Evolutionary conservation across 2,113 vertebrate species (phyloP), one percentile per base, ranked within the genome.

Genomic region (Saguinus midas): DNA sequence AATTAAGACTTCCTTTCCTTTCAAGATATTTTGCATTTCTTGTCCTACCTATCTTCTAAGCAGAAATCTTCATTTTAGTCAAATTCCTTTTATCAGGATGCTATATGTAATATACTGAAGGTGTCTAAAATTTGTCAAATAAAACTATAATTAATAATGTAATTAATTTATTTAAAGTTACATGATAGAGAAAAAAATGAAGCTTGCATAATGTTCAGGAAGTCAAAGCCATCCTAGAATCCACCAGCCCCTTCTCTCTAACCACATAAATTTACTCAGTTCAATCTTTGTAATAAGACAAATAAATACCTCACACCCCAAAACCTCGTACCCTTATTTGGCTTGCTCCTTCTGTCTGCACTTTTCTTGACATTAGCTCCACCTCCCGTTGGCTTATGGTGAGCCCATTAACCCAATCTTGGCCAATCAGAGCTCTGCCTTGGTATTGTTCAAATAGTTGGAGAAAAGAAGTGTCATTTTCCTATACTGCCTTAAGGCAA

Each of bases 1-100:
- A 97, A 96, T 79, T 89, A 85, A 89, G 72, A 79, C 75, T 96
- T 86, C 35, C 84, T 80, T 97, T 90, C 66, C 40, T 94, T 96
- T 95, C 48, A 89, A 87, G 73, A 27, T 50, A 87, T 81, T 95
- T 94, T 86, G 87, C 37, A 70, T 88, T 14, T 70, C 48, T 32
- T 78, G 3, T 75, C 14, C 58, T 25, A 66, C 76, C 55, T 88
- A 66, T 87, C 50, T 88, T 96, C 72, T 91, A 89, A 85, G 68
- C 13, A 96, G 84, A 94, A 94, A 89, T 61, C 8, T 85, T 91
- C 35, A 96, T 93, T 85, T 96, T 90, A 78, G 35, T 90, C 50
- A 83, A 83, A 79, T 95, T 93, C 6, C 6, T 94, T 90, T 70
- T 55, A 58, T 79, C 40, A 85, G 58, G 27, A 90, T 80, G 11